phyloP scores from a whole-genome alignment of 53 echinoderm and acorn worm species.

The Henricia sp. region DNA sequence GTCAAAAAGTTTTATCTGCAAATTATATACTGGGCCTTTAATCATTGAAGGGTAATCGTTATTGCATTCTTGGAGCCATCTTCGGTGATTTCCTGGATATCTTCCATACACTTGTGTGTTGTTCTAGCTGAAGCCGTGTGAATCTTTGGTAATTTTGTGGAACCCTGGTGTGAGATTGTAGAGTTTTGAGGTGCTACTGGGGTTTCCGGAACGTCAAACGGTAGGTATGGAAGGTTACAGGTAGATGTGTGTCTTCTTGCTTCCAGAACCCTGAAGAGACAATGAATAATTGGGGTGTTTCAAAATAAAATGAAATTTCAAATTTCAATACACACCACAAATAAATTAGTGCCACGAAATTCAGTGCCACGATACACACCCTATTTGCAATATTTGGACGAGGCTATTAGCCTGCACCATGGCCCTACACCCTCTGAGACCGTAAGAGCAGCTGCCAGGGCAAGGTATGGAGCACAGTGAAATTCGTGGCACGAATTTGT shows the following conservation, averaged over 20 bases:
- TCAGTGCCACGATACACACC: not conserved
- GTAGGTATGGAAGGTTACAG: constrained; percentile 51
- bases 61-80: not conserved
- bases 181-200: constrained; percentile 58
- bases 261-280: not conserved
- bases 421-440: too few relatives aligned
- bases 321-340: not conserved
- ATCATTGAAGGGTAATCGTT: constrained; percentile 35
- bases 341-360: not conserved
- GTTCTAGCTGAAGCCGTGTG: not conserved
- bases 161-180: constrained; percentile 23
- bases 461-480: too few relatives aligned
- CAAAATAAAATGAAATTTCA: not conserved
- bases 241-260: constrained; percentile 29
- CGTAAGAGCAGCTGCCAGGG: too few relatives aligned
- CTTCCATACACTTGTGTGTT: not conserved
- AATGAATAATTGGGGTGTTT: too few relatives aligned
- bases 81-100: constrained; percentile 5
- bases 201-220: not conserved
- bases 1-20: too few relatives aligned
- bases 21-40: too few relatives aligned
- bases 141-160: constrained; percentile 18
- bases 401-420: not conserved
- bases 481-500: too few relatives aligned
- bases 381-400: not conserved